Percentiles rank a stretch among this genome's conserved stretches.
These are phyloP conservation scores for Phalloptychus januarius DNA, from an alignment of 2,797 vertebrate genomes.

Conservation along the genomic window DNA sequence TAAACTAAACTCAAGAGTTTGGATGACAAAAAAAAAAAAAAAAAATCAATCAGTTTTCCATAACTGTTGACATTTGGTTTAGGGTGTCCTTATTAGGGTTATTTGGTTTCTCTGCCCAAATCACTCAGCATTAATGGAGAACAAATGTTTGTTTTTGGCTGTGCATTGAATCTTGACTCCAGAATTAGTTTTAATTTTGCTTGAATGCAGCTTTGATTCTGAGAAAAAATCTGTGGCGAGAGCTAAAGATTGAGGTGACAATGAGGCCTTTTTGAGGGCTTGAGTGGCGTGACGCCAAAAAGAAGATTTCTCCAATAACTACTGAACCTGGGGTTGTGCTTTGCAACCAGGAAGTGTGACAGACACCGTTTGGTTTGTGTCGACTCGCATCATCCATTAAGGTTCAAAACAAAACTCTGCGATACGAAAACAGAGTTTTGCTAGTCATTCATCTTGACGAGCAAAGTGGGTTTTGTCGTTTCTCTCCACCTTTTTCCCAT, in stretches of 20 bases:
- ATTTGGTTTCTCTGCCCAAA: too few species aligned
- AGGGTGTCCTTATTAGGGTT: not conserved
- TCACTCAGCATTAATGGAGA: too few species aligned
- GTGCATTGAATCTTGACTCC: too few species aligned
- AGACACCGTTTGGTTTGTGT: not conserved
- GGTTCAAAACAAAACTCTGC: not conserved
- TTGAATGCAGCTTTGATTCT: not conserved
- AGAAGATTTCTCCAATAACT: too few species aligned
- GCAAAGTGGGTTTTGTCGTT: not conserved
- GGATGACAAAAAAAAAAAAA: not conserved
- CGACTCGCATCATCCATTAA: not conserved
- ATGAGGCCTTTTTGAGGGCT: not conserved
- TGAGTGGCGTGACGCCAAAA: too few species aligned
- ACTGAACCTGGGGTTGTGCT: not conserved
- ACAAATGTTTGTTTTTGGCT: too few species aligned
- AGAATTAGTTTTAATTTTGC: too few species aligned
- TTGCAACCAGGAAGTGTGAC: not conserved
- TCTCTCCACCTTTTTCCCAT: not conserved
- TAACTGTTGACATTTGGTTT: not conserved
- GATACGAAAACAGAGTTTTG: not conserved
- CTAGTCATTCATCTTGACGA: not conserved
- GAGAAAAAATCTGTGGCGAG: not conserved
- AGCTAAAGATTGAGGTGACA: not conserved
- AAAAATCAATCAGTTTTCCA: too few species aligned
- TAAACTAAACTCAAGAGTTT: not conserved